phyloP scores from a whole-genome alignment of 2,797 vertebrate species.

The Triplophysa yarkandensis region DNA sequence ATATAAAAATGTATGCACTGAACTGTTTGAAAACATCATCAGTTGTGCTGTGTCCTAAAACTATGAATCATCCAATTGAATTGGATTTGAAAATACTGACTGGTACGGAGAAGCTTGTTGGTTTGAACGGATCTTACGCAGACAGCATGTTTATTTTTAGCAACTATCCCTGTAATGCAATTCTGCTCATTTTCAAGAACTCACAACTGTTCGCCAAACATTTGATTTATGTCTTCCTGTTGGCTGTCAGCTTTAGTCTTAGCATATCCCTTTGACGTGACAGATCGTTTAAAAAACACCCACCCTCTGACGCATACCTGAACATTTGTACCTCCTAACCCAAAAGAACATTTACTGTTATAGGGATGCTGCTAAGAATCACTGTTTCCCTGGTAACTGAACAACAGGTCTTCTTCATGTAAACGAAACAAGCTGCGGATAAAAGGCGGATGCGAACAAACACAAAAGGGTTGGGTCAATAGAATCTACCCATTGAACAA shows the following conservation, averaged over 20 bases:
- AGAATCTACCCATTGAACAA: neutral
- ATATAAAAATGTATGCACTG: neutral
- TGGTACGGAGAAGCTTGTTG: neutral
- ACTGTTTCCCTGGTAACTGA: slow-evolving; percentile 15
- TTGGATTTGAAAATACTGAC: neutral
- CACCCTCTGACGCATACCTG: slow-evolving; percentile 14
- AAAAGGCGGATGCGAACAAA: slow-evolving; percentile 4
- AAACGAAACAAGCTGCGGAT: slow-evolving; percentile 13
- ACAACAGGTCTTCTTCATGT: slow-evolving; percentile 25
- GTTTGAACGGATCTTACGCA: neutral
- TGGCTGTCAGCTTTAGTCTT: neutral
- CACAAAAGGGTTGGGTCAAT: slow-evolving; percentile 1
- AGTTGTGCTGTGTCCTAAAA: neutral
- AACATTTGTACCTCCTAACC: neutral
- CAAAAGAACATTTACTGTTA: slow-evolving; percentile 14
- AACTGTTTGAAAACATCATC: slow-evolving; percentile 2
- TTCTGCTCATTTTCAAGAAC: slow-evolving; percentile 24
- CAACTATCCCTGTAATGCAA: slow-evolving; percentile 8
- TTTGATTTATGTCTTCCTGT: slow-evolving; percentile 10
- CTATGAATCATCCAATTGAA: neutral
- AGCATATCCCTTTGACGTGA: slow-evolving; percentile 27
- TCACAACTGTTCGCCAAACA: neutral
- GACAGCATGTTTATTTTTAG: neutral
- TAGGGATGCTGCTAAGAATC: slow-evolving; percentile 23
- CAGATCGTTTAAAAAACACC: slow-evolving; percentile 29